Conservation (phyloP, 2,797 vertebrate genomes). For the Caiman crocodilus region DNA sequence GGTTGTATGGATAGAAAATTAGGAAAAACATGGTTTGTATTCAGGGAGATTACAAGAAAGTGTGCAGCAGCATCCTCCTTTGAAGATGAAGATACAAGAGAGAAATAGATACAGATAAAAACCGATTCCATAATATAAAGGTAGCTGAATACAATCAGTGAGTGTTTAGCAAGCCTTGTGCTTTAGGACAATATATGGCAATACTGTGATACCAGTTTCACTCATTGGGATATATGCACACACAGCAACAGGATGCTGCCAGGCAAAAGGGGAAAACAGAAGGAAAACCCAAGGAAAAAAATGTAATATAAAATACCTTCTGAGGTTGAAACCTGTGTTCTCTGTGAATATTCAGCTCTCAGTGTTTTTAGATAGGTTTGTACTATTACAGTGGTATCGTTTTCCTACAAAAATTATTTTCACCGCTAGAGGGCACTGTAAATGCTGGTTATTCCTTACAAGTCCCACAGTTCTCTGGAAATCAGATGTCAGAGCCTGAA, state of each 20-base stretch:
- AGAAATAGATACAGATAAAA: not conserved
- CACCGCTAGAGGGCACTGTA: slow-evolving; percentile 79
- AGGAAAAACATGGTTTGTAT: not conserved
- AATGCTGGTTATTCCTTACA: slow-evolving; percentile 23
- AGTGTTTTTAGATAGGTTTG: not conserved
- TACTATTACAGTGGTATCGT: not conserved
- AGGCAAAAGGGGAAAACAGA: not conserved
- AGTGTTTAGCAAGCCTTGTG: not conserved
- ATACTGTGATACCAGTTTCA: not conserved
- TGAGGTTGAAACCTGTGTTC: not conserved
- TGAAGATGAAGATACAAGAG: not conserved
- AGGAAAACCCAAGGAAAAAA: not conserved
- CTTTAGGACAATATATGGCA: not conserved
- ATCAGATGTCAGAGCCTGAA: not conserved
- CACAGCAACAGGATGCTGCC: not conserved
- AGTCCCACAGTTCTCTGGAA: not conserved
- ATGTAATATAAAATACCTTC: not conserved
- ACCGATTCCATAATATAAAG: not conserved
- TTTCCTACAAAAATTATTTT: not conserved
- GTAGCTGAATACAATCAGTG: not conserved
- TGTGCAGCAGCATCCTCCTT: too few species aligned
- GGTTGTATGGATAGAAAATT: not conserved
- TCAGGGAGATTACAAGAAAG: too few species aligned
- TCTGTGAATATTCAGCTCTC: not conserved
- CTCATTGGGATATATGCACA: not conserved